Conservation (phyloP, 1,140 invertebrate species). For the Asobara japonica region DNA sequence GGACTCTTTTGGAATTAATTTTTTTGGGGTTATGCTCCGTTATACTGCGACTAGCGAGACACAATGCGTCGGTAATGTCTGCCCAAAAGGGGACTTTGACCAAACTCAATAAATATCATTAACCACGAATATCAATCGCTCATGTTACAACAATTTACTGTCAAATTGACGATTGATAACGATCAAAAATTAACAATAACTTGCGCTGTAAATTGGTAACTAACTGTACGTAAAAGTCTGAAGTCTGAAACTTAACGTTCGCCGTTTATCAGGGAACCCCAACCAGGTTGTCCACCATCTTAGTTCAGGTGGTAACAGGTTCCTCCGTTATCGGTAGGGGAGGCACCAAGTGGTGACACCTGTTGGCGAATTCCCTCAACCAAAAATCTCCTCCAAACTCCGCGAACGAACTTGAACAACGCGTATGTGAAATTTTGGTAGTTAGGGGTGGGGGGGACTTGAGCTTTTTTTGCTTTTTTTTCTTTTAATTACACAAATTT, state of each 20-base stretch:
- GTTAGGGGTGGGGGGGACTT: conserved; percentile 51
- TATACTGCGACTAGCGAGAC: conserved; percentile 41
- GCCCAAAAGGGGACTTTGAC: conserved; percentile 67
- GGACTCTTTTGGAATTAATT: conserved; percentile 25
- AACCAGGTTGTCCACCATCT: too few relatives aligned
- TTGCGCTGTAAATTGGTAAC: conserved; percentile 63
- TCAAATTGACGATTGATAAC: conserved; percentile 21
- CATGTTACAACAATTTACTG: conserved; percentile 27
- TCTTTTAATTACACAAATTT: conserved; percentile 22
- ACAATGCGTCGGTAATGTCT: conserved; percentile 64
- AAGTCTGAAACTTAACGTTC: conserved; percentile 59
- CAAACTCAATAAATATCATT: conserved; percentile 65
- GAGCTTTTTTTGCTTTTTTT: conserved; percentile 31
- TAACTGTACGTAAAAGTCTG: conserved; percentile 63
- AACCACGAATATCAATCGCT: conserved; percentile 46
- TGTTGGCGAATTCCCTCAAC: conserved; percentile 18
- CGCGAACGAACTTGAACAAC: conserved; percentile 64
- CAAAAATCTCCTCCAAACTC: conserved; percentile 38
- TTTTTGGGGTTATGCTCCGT: conserved; percentile 4
- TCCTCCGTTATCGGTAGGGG: too few relatives aligned
- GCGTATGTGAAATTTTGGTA: conserved; percentile 57
- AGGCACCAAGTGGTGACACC: too few relatives aligned
- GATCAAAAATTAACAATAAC: conserved; percentile 60
- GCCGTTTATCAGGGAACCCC: conserved; percentile 35
- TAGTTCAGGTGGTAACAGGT: too few relatives aligned